phyloP scores from a whole-genome alignment of 2,888 invertebrate genomes.

The Eulithis prunata region DNA sequence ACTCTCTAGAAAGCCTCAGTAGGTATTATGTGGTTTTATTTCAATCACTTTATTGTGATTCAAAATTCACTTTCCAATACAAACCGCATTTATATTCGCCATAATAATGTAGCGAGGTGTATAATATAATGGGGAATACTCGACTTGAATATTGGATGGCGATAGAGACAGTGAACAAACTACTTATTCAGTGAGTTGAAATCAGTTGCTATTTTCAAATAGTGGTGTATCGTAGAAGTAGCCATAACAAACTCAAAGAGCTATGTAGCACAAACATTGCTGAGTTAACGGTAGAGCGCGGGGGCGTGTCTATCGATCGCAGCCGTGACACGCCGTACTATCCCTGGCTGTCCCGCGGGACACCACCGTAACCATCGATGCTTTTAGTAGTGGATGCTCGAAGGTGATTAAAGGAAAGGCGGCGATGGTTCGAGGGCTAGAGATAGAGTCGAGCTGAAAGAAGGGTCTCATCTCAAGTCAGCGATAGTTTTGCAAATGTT shows the following conservation, averaged over 20 bases:
- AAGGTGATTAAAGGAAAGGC: neutral
- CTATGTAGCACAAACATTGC: conserved; percentile 16
- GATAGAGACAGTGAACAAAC: no score
- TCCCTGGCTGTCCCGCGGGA: conserved; percentile 44
- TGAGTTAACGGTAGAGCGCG: conserved; percentile 44
- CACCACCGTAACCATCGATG: conserved; percentile 21
- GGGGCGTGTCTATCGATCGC: conserved; percentile 52
- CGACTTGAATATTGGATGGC: no score
- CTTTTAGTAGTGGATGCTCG: conserved; percentile 2
- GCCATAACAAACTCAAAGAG: conserved; percentile 3
- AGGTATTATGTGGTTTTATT: neutral
- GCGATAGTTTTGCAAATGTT: no score
- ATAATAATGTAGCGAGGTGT: neutral
- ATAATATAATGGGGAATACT: no score
- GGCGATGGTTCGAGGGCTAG: neutral
- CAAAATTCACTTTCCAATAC: conserved; percentile 1
- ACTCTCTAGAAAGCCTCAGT: conserved; percentile 8
- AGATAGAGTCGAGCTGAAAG: conserved; percentile 5
- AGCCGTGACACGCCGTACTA: conserved; percentile 58
- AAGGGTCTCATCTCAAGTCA: neutral
- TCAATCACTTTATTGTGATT: neutral
- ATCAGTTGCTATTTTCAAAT: no score
- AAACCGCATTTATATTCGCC: neutral
- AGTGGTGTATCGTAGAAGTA: no score
- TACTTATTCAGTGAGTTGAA: no score